Conservation (phyloP, 2,888 invertebrate genomes). For the Drosophila colorata region DNA sequence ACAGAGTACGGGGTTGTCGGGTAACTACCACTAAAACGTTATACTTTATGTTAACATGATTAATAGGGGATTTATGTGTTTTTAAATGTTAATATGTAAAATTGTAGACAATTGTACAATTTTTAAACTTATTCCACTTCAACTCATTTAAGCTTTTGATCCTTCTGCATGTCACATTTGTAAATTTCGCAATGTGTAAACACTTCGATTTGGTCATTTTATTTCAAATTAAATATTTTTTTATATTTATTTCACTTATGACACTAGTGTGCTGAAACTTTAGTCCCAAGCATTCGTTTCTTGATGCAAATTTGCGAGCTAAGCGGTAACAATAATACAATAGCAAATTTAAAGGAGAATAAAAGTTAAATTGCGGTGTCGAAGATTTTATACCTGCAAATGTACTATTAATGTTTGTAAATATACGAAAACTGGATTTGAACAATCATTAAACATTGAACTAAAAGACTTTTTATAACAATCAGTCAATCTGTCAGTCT, state of each 20-base stretch:
- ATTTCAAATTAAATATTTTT: neutral
- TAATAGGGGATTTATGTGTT: neutral
- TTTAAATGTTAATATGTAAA: neutral
- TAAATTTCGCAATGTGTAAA: neutral
- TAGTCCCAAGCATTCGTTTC: neutral
- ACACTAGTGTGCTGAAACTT: neutral
- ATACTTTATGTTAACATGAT: neutral
- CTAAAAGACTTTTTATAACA: no score
- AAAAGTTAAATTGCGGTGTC: no score
- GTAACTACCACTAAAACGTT: no score
- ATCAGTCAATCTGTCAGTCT: no score
- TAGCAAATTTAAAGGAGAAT: no score
- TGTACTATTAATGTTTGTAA: no score
- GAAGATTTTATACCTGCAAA: no score
- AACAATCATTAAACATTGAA: no score
- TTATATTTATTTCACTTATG: neutral
- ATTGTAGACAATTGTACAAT: neutral
- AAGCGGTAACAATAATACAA: no score
- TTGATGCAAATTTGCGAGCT: no score
- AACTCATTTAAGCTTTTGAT: neutral
- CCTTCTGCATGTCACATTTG: neutral
- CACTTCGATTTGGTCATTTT: neutral
- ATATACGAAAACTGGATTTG: no score
- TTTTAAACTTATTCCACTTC: neutral
- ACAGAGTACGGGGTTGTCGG: no score